Percentiles rank a stretch among this genome's conserved stretches.
Conservation (phyloP, 2,888 invertebrate species). For the Drosophila mimica region DNA sequence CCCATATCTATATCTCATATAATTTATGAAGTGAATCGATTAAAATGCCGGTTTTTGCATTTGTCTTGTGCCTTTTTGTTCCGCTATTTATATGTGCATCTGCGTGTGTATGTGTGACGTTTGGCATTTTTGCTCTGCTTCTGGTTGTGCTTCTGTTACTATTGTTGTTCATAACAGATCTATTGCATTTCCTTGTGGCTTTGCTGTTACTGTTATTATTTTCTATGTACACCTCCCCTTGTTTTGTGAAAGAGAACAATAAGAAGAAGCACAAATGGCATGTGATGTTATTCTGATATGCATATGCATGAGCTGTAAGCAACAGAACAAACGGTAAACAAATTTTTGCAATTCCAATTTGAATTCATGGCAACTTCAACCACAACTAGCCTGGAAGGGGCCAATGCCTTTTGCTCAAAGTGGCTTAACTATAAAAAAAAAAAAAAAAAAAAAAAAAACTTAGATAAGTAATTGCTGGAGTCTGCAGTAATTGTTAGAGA, state of each 20-base stretch:
- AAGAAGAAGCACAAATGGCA: conserved; percentile 23
- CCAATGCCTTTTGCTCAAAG: conserved; percentile 17
- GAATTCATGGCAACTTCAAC: conserved; percentile 18
- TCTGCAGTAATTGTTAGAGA: neutral
- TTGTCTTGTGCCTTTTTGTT: conserved; percentile 38
- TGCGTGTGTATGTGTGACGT: conserved; percentile 13
- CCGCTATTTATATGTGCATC: conserved; percentile 31
- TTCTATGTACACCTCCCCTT: conserved; percentile 26
- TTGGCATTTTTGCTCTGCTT: conserved; percentile 37
- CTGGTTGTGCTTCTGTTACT: conserved; percentile 35
- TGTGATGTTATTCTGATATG: conserved; percentile 38
- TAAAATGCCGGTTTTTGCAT: conserved; percentile 73
- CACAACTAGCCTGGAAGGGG: conserved; percentile 13
- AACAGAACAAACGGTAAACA: conserved; percentile 47
- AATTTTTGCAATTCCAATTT: conserved; percentile 55
- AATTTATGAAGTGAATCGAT: conserved; percentile 40
- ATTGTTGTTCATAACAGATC: conserved; percentile 30
- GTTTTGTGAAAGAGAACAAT: conserved; percentile 20
- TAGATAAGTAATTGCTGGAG: neutral
- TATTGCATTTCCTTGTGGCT: conserved; percentile 58
- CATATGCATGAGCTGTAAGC: conserved; percentile 49
- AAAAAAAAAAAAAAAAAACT: neutral
- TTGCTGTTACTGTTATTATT: conserved; percentile 29
- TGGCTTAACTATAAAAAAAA: neutral
- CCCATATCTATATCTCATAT: conserved; percentile 18